Evolutionary conservation across 2,113 vertebrate species (phyloP), one percentile per base, ranked within the genome.

Genomic region (Tangachromis dhanisi): DNA sequence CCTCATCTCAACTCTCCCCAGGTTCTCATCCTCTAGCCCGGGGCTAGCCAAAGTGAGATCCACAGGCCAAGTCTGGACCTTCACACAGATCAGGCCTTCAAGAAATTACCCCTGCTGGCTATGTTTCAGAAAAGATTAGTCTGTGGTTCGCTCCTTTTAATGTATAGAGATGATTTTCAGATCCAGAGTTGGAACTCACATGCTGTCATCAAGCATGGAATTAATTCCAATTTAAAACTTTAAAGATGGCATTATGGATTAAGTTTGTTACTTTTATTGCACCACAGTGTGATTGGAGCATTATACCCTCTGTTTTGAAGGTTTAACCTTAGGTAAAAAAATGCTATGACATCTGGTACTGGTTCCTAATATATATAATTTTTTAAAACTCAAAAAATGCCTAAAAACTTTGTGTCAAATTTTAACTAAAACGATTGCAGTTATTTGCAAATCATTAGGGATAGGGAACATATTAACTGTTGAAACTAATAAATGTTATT

Each of bases 1-100:
- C 91, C 94, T 96, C 94, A 93, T 96, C 95, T 96, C 95, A 95
- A 91, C 93, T 95, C 96, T 96, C 95, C 93, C 94, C 95, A 95
- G 96, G 95, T 96, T 78, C 95, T 93, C 89, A 95, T 96, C 93
- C 93, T 94, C 88, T 71, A 63, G 92, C 93, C 92, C 16, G 11
- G 86, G 91, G 95, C 94, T 84, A 49, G 87, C 83, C 93, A 85
- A 90, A 90, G 90, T 88, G 85, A 90, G 80, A 91, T 93, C 91
- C 88, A 78, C 86, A 76, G 83, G 89, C 94, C 86, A 88, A 80
- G 89, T 91, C 88, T 86, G 88, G 82, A 31, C 82, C 73, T 57
- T 81, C 86, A 85, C 81, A 61, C 49, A 26, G 33, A 81, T 53
- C 29, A 63, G 85, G 66, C 80, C 80, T 88, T 57, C 42, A 53